Evolutionary conservation across 2,888 invertebrate species (phyloP).

Genomic region (Tenthredo distinguenda): DNA sequence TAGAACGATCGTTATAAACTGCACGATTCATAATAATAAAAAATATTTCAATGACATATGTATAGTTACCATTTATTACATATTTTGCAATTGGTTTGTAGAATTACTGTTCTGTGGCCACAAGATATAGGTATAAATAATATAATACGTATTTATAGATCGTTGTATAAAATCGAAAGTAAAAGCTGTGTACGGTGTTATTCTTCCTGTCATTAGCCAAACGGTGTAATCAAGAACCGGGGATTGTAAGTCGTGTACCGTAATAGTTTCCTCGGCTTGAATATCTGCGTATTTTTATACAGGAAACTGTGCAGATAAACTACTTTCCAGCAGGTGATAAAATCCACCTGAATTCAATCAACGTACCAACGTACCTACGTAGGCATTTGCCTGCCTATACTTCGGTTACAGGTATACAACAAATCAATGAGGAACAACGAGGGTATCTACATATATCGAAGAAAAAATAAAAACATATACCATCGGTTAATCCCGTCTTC

Average conservation of each 20-base stretch:
- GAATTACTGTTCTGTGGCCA: slow-evolving; percentile 3
- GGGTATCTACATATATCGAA: neutral
- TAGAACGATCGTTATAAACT: neutral
- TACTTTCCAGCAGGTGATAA: neutral
- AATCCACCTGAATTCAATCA: neutral
- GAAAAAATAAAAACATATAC: slow-evolving; percentile 8
- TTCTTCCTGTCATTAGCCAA: slow-evolving; percentile 22
- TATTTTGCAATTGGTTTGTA: slow-evolving; percentile 15
- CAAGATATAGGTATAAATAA: neutral
- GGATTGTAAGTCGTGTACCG: neutral
- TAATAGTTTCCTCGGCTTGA: slow-evolving; percentile 8
- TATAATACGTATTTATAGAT: neutral
- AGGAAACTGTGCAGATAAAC: neutral
- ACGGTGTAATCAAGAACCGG: neutral
- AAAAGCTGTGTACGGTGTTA: slow-evolving; percentile 2
- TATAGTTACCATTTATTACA: neutral
- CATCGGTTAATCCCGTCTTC: slow-evolving; percentile 26
- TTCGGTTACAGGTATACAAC: too few species aligned
- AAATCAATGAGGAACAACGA: neutral
- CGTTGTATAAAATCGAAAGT: slow-evolving; percentile 32
- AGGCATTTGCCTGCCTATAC: neutral
- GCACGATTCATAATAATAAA: neutral
- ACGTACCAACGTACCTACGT: neutral
- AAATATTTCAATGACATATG: neutral
- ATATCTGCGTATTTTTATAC: neutral